Percentiles rank a stretch among this genome's conserved stretches.
These are phyloP conservation scores for Metaphire vulgaris DNA, from an alignment of 1,140 invertebrate genomes.

Conservation along the genomic window DNA sequence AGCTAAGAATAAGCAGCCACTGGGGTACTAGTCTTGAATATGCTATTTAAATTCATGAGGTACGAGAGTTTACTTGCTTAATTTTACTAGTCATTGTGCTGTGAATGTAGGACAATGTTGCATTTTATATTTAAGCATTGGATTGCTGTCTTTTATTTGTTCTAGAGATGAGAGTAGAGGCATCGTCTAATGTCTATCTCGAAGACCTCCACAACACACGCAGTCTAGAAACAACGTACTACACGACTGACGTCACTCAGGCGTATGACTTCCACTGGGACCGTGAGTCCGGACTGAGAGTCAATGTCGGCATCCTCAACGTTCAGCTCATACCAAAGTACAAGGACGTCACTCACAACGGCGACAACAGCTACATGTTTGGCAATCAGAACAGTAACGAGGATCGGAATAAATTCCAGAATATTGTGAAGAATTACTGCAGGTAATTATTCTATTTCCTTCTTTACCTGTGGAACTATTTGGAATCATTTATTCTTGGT, in stretches of 20 bases:
- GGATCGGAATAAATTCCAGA: constrained; percentile 27
- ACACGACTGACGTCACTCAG: constrained; percentile 23
- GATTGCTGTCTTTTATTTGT: no score
- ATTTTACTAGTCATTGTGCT: no score
- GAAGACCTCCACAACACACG: constrained; percentile 25
- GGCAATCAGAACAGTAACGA: constrained; percentile 28
- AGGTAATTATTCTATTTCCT: no score
- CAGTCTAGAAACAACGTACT: constrained; percentile 5
- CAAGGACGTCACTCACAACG: constrained; percentile 23
- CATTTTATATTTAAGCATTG: no score
- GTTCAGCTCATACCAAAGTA: constrained; percentile 27
- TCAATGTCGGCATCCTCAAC: constrained; percentile 25
- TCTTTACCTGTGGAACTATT: no score
- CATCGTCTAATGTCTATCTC: constrained; percentile 23
- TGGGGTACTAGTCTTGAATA: no score
- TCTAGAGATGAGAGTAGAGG: constrained; percentile 25
- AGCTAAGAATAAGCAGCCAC: no score
- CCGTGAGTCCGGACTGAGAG: constrained; percentile 16
- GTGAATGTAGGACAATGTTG: no score
- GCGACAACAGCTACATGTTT: constrained; percentile 28
- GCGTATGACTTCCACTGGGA: constrained; percentile 24
- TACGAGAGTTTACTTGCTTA: no score
- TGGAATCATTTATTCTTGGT: no score
- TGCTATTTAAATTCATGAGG: no score
- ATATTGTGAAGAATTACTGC: constrained; percentile 24